Conservation (phyloP, 2,113 vertebrate genomes). For the Barnardius zonarius region DNA sequence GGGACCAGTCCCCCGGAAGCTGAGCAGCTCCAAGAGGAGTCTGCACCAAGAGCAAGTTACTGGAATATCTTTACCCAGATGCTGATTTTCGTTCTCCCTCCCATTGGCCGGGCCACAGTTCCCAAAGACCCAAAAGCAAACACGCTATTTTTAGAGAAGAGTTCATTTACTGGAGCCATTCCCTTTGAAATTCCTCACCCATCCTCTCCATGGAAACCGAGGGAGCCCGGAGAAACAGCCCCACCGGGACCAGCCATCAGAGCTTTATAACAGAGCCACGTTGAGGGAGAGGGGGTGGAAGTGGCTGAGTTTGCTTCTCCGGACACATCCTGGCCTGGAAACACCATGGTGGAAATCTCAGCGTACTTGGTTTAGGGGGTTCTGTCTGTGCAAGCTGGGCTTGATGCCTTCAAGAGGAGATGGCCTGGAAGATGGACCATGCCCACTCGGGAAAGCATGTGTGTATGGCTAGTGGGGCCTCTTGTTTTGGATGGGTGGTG, state of each 20-base stretch:
- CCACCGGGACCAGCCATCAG: constrained; percentile 37
- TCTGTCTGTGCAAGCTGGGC: not conserved
- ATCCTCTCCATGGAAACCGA: constrained; percentile 72
- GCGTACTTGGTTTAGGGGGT: not conserved
- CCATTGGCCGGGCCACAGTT: constrained; percentile 52
- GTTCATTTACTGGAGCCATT: constrained; percentile 76
- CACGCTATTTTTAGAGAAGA: constrained; percentile 73
- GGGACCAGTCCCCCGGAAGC: not conserved
- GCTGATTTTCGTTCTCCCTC: not conserved
- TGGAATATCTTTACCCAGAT: constrained; percentile 53
- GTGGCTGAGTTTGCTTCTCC: not conserved
- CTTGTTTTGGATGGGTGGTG: not conserved
- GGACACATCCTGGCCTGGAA: not conserved
- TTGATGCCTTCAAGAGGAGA: not conserved
- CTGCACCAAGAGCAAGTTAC: not conserved
- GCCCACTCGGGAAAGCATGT: not conserved
- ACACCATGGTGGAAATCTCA: not conserved
- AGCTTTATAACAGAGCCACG: constrained; percentile 24
- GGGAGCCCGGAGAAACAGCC: constrained; percentile 46
- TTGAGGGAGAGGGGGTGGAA: not conserved
- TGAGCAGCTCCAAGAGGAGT: not conserved
- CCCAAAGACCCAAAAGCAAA: constrained; percentile 70
- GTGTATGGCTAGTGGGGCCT: not conserved
- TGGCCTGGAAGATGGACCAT: not conserved
- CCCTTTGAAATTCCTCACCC: constrained; percentile 78